Percentiles rank a stretch among this genome's conserved stretches.
Evolutionary conservation across 2,797 vertebrate species (phyloP).

Genomic region (Clarias laeviceps): DNA sequence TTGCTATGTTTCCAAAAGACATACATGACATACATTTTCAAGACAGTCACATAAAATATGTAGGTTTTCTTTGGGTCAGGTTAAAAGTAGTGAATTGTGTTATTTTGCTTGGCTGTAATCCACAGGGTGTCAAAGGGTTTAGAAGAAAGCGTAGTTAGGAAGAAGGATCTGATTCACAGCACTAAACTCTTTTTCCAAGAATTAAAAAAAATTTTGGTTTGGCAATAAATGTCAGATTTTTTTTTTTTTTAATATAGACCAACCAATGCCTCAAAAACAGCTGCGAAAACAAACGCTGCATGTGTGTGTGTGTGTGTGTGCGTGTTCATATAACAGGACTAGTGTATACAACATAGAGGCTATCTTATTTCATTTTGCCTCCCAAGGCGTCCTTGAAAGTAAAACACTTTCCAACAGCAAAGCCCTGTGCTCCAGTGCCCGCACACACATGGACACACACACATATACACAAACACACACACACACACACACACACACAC

Average conservation of each 20-base stretch:
- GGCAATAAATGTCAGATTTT: constrained; percentile 23
- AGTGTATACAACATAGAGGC: constrained; percentile 2
- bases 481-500: constrained; percentile 6
- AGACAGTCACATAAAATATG: constrained; percentile 1
- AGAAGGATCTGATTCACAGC: constrained; percentile 13
- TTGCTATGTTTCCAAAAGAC: constrained; percentile 2
- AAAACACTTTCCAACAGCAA: constrained; percentile 43
- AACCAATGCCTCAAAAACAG: constrained; percentile 60
- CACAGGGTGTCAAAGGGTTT: neutral
- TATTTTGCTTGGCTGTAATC: constrained; percentile 15
- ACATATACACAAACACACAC: neutral
- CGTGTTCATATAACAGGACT: constrained; percentile 35
- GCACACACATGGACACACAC: neutral
- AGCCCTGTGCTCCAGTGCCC: constrained; percentile 16
- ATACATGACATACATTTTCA: too few species aligned
- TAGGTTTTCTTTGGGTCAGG: constrained; percentile 16
- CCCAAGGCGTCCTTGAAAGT: constrained; percentile 46
- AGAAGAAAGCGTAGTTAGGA: constrained; percentile 19
- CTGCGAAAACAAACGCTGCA: constrained; percentile 67
- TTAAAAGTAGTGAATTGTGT: neutral
- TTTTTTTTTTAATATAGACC: constrained; percentile 46
- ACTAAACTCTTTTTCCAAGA: constrained; percentile 1
- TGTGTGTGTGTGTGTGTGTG: constrained; percentile 34
- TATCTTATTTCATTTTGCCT: constrained; percentile 39
- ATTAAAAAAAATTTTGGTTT: constrained; percentile 14